Base-by-base conservation (phyloP, 2,888 invertebrate genomes). In the Mythimna pallens region DNA sequence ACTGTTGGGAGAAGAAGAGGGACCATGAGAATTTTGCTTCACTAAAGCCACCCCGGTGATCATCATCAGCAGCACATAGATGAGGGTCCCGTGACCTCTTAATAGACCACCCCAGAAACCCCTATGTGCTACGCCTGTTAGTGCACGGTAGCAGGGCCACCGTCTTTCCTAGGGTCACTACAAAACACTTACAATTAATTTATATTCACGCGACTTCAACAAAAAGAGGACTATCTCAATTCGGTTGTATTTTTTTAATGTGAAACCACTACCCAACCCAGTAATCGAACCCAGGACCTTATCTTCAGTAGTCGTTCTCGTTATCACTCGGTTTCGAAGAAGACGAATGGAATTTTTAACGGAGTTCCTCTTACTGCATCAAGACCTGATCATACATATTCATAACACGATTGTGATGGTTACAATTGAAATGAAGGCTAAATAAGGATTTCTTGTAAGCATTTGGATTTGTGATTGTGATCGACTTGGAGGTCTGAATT, bases 381-480 rank as follows among this genome's bases (percentile, higher is more conserved):
- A 25, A 50, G 22, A 54, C 22, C 20, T 25, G 22, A n/a, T 22
- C 81, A 76, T 78, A 63, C 65, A 78, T 78, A 82, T 70, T 82
- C 25, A 78, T 66, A 47, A 62, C 81, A 77, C 76, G 82, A 65
- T 40, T 67, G 81, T 81, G 68, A 82, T 70, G 58, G 63, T 64
- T 66, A 20, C 58, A 76, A 50, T 67, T 76, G 36, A n/a, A 78
- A 81, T 69, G 50, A 77, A 57, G 62, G 54, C 20, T 70, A 65
- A 64, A 40, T 67, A 25, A 54, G 9, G 52, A 58, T 36, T 78
- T 65, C 82, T 67, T 55, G 54, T 12, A 12, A 64, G 50, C 9
- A 50, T 40, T 20, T 61, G 34, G 25, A 40, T 81, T 50, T 50
- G 43, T n/a, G 36, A 50, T 20, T 50, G 4, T 20, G 57, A 57